Conservation (phyloP, 2,113 vertebrate species). For the Bufo bufo region DNA sequence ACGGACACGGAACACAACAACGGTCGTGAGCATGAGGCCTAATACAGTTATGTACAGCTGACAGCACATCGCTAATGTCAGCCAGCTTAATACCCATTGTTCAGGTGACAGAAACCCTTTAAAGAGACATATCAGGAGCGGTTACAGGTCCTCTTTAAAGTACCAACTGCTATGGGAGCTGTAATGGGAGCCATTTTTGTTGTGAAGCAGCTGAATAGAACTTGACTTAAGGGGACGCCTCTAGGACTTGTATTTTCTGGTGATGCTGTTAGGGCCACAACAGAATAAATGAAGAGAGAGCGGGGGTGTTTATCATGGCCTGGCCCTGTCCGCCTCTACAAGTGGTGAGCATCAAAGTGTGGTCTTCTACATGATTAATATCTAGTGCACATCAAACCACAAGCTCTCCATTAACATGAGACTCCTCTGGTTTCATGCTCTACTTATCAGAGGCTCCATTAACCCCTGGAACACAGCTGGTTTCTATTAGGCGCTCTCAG, state of each 20-base stretch:
- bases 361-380: slow-evolving; percentile 44
- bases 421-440: slow-evolving; percentile 53
- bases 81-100: too few species aligned
- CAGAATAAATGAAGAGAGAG: neutral
- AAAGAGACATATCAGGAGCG: too few species aligned
- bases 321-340: neutral
- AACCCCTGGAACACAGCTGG: slow-evolving; percentile 54
- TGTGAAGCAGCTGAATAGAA: neutral
- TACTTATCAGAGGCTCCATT: slow-evolving; percentile 49
- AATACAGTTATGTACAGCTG: too few species aligned
- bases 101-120: too few species aligned
- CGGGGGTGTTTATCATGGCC: neutral
- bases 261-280: neutral
- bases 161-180: neutral
- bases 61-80: too few species aligned
- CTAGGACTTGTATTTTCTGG: neutral
- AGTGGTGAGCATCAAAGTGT: slow-evolving; percentile 25
- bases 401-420: slow-evolving; percentile 46
- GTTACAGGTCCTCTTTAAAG: too few species aligned
- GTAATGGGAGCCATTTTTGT: neutral
- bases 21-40: too few species aligned
- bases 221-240: neutral
- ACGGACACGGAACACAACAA: too few species aligned
- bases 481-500: slow-evolving; percentile 34
- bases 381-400: slow-evolving; percentile 48